Conservation (phyloP, 2,797 vertebrate species). For the Microctenopoma lineatum region DNA sequence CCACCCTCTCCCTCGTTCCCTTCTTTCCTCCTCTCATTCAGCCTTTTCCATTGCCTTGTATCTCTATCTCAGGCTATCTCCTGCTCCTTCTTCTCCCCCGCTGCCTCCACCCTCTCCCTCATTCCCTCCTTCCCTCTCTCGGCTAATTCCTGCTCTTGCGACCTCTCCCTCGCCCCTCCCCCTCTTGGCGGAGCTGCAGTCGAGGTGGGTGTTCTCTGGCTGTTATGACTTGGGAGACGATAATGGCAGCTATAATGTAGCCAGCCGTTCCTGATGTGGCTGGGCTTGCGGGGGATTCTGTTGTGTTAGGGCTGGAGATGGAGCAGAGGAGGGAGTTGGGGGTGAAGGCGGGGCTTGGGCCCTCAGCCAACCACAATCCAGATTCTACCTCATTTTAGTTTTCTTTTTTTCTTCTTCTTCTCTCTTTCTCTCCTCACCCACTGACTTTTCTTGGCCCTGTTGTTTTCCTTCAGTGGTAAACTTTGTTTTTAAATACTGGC, state of each 20-base stretch:
- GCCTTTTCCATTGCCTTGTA: conserved; percentile 54
- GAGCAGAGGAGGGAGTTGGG: conserved; percentile 31
- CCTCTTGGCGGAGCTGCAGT: conserved; percentile 74
- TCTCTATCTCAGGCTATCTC: conserved; percentile 59
- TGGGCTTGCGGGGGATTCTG: conserved; percentile 82
- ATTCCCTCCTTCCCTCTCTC: conserved; percentile 33
- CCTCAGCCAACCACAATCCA: conserved; percentile 72
- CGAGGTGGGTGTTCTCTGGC: conserved; percentile 90
- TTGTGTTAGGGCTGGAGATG: conserved; percentile 81
- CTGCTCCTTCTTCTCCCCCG: conserved; percentile 45
- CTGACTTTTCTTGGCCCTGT: conserved; percentile 61
- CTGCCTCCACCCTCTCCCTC: conserved; percentile 65
- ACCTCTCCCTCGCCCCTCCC: conserved; percentile 69
- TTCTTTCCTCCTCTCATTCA: conserved; percentile 42
- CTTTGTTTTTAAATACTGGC: conserved; percentile 81
- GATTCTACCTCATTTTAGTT: conserved; percentile 60
- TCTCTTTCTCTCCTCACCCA: conserved; percentile 57
- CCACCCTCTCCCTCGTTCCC: conserved; percentile 44
- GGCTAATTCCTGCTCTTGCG: conserved; percentile 71
- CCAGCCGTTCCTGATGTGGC: conserved; percentile 87
- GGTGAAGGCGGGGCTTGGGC: conserved; percentile 63
- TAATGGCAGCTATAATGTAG: conserved; percentile 90
- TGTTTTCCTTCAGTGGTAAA: conserved; percentile 84
- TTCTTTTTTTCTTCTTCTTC: conserved; percentile 27
- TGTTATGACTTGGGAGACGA: conserved; percentile 91